Percentiles rank a stretch among this genome's conserved stretches.
Evolutionary conservation across 1,140 invertebrate species (phyloP).

Genomic region (Neomicropteryx cornuta): DNA sequence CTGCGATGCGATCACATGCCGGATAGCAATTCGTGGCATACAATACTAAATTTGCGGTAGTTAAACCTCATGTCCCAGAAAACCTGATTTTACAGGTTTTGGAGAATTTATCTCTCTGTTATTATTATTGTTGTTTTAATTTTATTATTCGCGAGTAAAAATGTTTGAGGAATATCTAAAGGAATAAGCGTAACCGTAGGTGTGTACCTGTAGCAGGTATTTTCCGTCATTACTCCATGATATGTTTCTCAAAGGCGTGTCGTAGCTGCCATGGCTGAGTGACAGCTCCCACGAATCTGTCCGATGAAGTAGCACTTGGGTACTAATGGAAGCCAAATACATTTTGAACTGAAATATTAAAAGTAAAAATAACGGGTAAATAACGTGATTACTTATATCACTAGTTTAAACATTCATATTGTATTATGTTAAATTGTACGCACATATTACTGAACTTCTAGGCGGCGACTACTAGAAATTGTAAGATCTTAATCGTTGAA

Average conservation of each 20-base stretch:
- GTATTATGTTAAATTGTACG: no score
- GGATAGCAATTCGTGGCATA: no score
- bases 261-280: constrained; percentile 29
- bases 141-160: neutral
- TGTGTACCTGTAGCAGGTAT: constrained; percentile 33
- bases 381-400: no score
- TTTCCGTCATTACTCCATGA: constrained; percentile 38
- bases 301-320: constrained; percentile 30
- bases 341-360: constrained; percentile 20
- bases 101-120: neutral
- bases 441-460: no score
- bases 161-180: constrained; percentile 1
- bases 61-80: no score
- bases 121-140: neutral
- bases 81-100: neutral
- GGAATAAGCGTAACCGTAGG: neutral
- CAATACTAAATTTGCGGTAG: no score
- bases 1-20: no score
- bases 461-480: no score
- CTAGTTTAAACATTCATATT: no score
- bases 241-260: constrained; percentile 29
- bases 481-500: no score
- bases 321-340: constrained; percentile 36
- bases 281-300: constrained; percentile 32
- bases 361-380: no score